phyloP scores from a whole-genome alignment of 2,113 vertebrate genomes.

The Syngnathoides biaculeatus region DNA sequence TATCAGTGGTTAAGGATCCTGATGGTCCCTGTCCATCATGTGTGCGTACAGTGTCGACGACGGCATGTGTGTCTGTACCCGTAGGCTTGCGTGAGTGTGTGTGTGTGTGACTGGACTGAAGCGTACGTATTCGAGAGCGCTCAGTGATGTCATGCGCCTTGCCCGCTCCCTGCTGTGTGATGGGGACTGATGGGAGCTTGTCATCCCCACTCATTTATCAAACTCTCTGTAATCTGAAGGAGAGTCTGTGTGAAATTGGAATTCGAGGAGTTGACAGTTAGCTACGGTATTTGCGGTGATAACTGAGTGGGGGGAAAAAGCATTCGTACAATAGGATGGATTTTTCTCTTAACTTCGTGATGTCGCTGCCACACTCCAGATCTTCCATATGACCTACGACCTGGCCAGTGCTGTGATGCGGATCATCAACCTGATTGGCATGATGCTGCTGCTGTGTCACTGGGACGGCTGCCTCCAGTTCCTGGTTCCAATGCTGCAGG shows the following conservation, averaged over 20 bases:
- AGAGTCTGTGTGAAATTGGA: conserved; percentile 10
- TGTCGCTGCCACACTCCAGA: conserved; percentile 65
- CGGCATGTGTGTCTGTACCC: conserved; percentile 32
- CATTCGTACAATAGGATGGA: background rate
- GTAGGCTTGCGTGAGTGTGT: conserved; percentile 51
- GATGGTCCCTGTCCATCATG: conserved; percentile 59
- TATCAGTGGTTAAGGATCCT: conserved; percentile 56
- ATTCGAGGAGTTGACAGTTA: background rate
- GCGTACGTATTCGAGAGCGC: conserved; percentile 18
- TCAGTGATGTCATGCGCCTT: conserved; percentile 57
- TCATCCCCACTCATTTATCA: conserved; percentile 57
- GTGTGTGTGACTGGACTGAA: conserved; percentile 30
- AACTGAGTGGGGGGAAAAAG: background rate
- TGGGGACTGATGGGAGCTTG: conserved; percentile 38
- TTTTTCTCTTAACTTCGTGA: background rate
- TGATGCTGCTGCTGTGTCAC: conserved; percentile 96
- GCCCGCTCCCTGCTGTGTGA: conserved; percentile 49
- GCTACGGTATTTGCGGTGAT: conserved; percentile 4
- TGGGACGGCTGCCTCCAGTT: conserved; percentile 98
- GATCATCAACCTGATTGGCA: conserved; percentile 93
- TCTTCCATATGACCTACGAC: conserved; percentile 98
- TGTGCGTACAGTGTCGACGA: conserved; percentile 6
- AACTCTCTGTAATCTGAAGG: conserved; percentile 23
- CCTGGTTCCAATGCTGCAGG: conserved; percentile 97
- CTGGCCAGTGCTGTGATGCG: conserved; percentile 94